phyloP scores from a whole-genome alignment of 2,797 vertebrate species.

The Gymnocypris eckloni region DNA sequence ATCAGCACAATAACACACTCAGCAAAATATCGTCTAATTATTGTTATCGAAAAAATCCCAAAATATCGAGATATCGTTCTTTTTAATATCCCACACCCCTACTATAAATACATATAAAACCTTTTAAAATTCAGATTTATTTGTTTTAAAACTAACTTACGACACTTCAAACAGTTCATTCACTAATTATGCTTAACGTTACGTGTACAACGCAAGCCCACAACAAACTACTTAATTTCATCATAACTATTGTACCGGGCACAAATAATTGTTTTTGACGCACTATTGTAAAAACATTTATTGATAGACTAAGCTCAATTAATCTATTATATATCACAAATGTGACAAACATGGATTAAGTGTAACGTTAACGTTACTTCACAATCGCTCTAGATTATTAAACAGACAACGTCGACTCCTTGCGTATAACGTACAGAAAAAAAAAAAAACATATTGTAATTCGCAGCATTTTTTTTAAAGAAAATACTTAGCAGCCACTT shows the following conservation, averaged over 20 bases:
- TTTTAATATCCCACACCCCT: too few relatives aligned
- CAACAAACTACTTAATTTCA: not conserved
- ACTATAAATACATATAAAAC: too few relatives aligned
- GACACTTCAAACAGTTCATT: not conserved
- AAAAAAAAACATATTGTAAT: not conserved
- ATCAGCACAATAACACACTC: too few relatives aligned
- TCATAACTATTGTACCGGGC: not conserved
- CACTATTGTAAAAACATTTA: not conserved
- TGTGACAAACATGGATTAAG: slow-evolving; percentile 32
- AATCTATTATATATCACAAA: not conserved
- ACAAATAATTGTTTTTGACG: not conserved
- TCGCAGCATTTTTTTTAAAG: not conserved
- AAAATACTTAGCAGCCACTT: not conserved
- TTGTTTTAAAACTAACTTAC: not conserved
- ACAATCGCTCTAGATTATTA: not conserved
- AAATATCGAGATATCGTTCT: too few relatives aligned
- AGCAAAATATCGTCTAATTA: too few relatives aligned
- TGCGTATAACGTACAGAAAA: not conserved
- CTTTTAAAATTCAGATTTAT: not conserved
- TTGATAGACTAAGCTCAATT: not conserved
- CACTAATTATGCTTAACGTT: not conserved
- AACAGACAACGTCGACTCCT: not conserved
- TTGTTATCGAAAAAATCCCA: too few relatives aligned
- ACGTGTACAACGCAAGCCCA: not conserved
- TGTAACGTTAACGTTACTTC: slow-evolving; percentile 19